phyloP scores from a whole-genome alignment of 2,113 vertebrate genomes.

The Corythornis vintsioides region DNA sequence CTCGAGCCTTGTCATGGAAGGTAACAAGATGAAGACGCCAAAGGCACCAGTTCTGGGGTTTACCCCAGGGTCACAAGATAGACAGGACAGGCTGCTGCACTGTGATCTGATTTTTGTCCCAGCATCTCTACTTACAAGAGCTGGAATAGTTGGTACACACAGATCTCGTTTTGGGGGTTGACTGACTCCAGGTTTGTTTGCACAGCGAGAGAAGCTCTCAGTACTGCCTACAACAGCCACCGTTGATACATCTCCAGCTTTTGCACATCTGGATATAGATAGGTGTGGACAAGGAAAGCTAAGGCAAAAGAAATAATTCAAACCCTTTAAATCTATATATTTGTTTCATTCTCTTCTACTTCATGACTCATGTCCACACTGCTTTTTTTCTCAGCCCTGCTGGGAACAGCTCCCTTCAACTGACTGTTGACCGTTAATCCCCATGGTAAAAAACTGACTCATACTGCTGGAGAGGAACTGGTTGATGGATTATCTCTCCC shows the following conservation, averaged over 20 bases:
- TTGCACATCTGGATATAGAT: background rate
- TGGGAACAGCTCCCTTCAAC: background rate
- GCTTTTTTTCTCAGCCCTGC: background rate
- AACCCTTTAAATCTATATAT: background rate
- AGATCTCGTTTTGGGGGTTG: background rate
- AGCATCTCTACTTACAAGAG: background rate
- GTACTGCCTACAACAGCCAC: background rate
- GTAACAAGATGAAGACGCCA: background rate
- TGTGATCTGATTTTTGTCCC: background rate
- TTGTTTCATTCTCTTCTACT: background rate
- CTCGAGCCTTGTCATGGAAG: background rate
- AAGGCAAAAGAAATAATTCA: background rate
- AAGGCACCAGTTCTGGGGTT: background rate
- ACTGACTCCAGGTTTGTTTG: background rate
- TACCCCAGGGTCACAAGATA: background rate
- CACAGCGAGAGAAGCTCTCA: background rate
- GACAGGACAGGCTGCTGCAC: background rate
- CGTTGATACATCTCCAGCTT: background rate
- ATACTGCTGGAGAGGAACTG: background rate
- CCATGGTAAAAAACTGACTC: background rate
- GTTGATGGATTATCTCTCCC: background rate
- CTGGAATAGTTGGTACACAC: background rate
- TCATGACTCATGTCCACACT: background rate
- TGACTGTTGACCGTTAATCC: background rate
- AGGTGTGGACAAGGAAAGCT: background rate